Evolutionary conservation across 1,140 invertebrate genomes (phyloP), one percentile per base, ranked within the genome.

Genomic region (Heterodera schachtii): DNA sequence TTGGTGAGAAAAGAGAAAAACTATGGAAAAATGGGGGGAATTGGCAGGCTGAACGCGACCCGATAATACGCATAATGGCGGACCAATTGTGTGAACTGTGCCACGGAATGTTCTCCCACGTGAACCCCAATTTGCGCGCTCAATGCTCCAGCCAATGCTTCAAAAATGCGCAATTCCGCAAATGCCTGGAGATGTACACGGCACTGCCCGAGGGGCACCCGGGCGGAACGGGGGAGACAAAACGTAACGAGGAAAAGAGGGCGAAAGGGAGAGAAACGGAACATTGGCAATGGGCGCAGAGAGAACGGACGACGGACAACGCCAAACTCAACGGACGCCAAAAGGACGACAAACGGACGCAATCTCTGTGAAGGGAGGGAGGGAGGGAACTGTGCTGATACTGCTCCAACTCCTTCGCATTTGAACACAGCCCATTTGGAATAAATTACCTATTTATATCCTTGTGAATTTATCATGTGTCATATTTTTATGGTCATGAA

Each of bases 81-180:
- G 86, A 86, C 66, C 57, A 80, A 49, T 75, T 86, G 46, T 86
- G 86, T 64, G 86, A 86, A 49, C 76, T 86, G 78, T 86, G 86
- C 57, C 86, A 86, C 81, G 86, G 87, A 49, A 85, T 86, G 83
- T 87, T 73, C 73, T 86, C 84, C 5, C 84, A 86, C 76, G 52
- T 67, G 49, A 52, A 85, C 43, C 86, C 86, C 49, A 86, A 86
- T 73, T 77, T 87, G 78, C 75, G 84, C 21, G 66, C 76, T 3
- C 60, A 87, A 21, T 86, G 86, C 86, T 69, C 76, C n/a, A 44
- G 60, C 19, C 60, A 46, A 46, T 78, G 76, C 44, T 78, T 69
- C 67, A 78, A 78, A 78, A 78, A 78, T 41, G 4, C n/a, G n/a
- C 60, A 78, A 44, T 78, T 78, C 67, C 67, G 52, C 41, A 57